These are phyloP conservation scores for Pollenia amentaria DNA, from an alignment of 2,888 invertebrate genomes.

Conservation along the genomic window DNA sequence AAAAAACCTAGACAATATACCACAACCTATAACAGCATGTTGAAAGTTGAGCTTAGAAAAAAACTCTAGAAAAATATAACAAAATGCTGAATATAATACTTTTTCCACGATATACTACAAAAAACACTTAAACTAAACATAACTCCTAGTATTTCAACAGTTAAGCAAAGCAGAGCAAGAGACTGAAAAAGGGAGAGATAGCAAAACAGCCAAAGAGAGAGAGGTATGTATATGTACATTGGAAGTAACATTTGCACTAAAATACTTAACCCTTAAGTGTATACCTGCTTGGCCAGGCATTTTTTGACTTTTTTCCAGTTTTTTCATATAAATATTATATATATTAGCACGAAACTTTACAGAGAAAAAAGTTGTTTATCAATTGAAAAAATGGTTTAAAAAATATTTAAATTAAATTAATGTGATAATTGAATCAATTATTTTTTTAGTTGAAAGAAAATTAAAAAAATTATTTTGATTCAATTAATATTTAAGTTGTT, in stretches of 20 bases:
- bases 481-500: too few species aligned
- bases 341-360: too few species aligned
- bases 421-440: too few species aligned
- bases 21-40: conserved; percentile 63
- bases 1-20: conserved; percentile 58
- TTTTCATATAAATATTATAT: too few species aligned
- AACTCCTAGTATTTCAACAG: conserved; percentile 41
- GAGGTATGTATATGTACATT: conserved; percentile 21
- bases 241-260: not conserved
- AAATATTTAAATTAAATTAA: too few species aligned
- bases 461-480: too few species aligned
- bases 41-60: conserved; percentile 62
- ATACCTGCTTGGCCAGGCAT: too few species aligned
- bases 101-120: conserved; percentile 35
- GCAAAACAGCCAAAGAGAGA: not conserved
- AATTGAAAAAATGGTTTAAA: too few species aligned
- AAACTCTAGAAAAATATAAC: not conserved
- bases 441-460: too few species aligned
- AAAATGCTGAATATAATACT: conserved; percentile 10
- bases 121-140: conserved; percentile 55
- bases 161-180: not conserved
- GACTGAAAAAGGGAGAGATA: not conserved
- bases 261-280: too few species aligned
- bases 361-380: too few species aligned
- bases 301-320: too few species aligned